These are phyloP conservation scores for Astreopora myriophthalma DNA, from an alignment of 64 coral and sea anemone species.

Conservation along the genomic window DNA sequence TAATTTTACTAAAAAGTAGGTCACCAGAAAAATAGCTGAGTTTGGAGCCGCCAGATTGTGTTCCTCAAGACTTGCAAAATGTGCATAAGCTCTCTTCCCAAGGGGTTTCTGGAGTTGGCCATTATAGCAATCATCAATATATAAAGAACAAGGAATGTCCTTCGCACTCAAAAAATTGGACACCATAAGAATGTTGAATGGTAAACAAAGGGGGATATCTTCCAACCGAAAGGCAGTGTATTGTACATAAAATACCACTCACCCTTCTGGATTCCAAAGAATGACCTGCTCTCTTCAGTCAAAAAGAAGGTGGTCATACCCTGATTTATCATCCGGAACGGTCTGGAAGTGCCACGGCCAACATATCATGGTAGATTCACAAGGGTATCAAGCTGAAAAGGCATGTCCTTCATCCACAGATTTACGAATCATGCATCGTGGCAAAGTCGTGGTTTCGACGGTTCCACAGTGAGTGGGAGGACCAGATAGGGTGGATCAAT, in stretches of 20 bases:
- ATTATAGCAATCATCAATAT: slow-evolving; percentile 69
- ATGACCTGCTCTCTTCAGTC: neutral
- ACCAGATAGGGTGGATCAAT: slow-evolving; percentile 2
- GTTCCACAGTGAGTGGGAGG: slow-evolving; percentile 37
- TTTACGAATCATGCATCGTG: slow-evolving; percentile 44
- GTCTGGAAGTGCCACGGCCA: neutral
- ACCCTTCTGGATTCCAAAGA: neutral
- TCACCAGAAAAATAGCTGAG: slow-evolving; percentile 51
- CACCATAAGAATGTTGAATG: neutral
- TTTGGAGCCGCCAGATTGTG: slow-evolving; percentile 27
- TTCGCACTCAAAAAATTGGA: slow-evolving; percentile 11
- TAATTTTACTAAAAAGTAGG: slow-evolving; percentile 25
- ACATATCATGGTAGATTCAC: slow-evolving; percentile 8
- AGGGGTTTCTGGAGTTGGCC: slow-evolving; percentile 50
- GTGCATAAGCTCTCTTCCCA: slow-evolving; percentile 2
- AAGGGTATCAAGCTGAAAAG: neutral
- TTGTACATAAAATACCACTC: neutral
- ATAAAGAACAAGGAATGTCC: slow-evolving; percentile 41
- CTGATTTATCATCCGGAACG: neutral
- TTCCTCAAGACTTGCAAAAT: neutral
- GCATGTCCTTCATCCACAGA: slow-evolving; percentile 31
- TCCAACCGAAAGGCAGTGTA: neutral
- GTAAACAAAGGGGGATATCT: neutral
- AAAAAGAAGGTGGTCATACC: neutral
- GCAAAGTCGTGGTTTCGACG: neutral